Evolutionary conservation across 2,888 invertebrate genomes (phyloP).

Genomic region (Euspilapteryx auroguttella): DNA sequence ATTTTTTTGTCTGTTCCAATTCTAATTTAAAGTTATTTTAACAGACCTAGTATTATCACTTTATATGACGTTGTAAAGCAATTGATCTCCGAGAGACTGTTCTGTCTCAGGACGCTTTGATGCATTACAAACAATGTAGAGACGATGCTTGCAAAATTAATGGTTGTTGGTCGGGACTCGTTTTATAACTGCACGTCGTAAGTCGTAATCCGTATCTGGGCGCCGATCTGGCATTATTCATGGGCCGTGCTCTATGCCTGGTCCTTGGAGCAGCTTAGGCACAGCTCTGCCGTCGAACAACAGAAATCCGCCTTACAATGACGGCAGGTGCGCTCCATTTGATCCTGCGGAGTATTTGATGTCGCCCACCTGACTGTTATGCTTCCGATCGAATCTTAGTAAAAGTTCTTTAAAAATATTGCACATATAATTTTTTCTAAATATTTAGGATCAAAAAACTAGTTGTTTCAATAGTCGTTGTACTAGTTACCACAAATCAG

Average conservation of each 20-base stretch:
- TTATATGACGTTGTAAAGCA: too few species aligned
- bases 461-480: too few species aligned
- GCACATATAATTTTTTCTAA: too few species aligned
- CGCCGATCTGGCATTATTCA: conserved; percentile 5
- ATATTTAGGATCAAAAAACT: too few species aligned
- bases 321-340: conserved; percentile 8
- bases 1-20: too few species aligned
- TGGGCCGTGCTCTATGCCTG: background rate
- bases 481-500: too few species aligned
- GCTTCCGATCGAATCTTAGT: too few species aligned
- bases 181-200: conserved; percentile 4
- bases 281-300: conserved; percentile 1
- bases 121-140: conserved; percentile 4
- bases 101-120: conserved; percentile 1
- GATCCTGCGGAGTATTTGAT: conserved; percentile 6
- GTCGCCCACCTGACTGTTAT: background rate
- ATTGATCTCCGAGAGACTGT: conserved; percentile 1
- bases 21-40: too few species aligned
- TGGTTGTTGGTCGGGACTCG: conserved; percentile 2
- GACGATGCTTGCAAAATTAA: conserved; percentile 3
- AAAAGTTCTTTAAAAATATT: too few species aligned
- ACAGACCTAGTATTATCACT: too few species aligned
- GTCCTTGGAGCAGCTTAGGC: conserved; percentile 2
- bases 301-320: conserved; percentile 5
- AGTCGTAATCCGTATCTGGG: conserved; percentile 5